Conservation (phyloP, 1,140 invertebrate species). For the Laupala kohalensis region DNA sequence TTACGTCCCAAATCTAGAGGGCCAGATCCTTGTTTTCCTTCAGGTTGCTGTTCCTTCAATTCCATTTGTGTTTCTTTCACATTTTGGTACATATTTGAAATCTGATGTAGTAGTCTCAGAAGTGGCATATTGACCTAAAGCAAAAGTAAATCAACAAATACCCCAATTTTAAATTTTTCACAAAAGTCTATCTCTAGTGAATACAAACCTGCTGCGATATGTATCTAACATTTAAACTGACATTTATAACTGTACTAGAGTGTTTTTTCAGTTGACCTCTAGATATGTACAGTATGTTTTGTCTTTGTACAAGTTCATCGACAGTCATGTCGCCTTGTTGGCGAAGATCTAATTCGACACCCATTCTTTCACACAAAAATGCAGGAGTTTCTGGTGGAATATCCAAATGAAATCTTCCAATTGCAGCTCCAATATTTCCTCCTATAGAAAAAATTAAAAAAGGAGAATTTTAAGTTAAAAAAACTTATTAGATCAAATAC, state of each 20-base stretch:
- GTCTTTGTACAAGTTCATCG: slow-evolving; percentile 65
- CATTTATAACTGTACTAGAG: slow-evolving; percentile 75
- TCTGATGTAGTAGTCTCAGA: slow-evolving; percentile 83
- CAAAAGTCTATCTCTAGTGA: background rate
- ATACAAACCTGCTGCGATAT: slow-evolving; percentile 67
- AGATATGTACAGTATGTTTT: slow-evolving; percentile 73
- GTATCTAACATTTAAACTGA: slow-evolving; percentile 71
- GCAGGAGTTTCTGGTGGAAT: slow-evolving; percentile 68
- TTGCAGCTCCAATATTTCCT: background rate
- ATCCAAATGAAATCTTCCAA: slow-evolving; percentile 38
- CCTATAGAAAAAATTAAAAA: too few species aligned
- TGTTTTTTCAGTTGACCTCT: slow-evolving; percentile 77
- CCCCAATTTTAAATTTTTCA: background rate
- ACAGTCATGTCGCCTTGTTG: slow-evolving; percentile 80
- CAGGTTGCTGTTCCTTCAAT: slow-evolving; percentile 55
- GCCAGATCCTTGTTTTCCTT: slow-evolving; percentile 26
- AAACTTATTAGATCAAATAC: too few species aligned
- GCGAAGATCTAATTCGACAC: slow-evolving; percentile 75
- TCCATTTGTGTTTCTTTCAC: slow-evolving; percentile 88
- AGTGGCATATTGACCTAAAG: slow-evolving; percentile 83
- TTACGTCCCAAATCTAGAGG: slow-evolving; percentile 20
- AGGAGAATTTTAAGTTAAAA: too few species aligned
- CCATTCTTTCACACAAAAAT: slow-evolving; percentile 83
- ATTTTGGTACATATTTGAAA: slow-evolving; percentile 95
- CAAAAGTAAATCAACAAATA: too few species aligned